Evolutionary conservation across 2,113 vertebrate species (phyloP), one percentile per base, ranked within the genome.

Genomic region (Amia ocellicauda): DNA sequence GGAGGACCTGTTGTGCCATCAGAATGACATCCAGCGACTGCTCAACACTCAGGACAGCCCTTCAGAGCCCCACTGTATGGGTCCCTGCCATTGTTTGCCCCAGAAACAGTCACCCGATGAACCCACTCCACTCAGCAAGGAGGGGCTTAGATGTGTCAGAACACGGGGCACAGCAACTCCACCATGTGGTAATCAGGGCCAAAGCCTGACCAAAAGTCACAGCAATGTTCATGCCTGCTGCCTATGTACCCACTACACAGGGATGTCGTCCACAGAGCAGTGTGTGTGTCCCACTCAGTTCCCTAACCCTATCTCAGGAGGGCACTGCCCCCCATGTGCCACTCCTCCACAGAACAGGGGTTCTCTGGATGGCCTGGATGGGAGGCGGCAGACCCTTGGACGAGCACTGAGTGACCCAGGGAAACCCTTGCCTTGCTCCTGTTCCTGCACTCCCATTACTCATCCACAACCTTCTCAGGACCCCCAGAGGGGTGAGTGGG

Each of bases 381-480:
- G 79, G 4, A 50, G 66, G 66, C 75, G 69, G 47, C 86, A 76
- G 73, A 71, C 72, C n/a, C 63, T 85, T 0, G 79, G 73, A 9
- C 26, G 80, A 68, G 75, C 85, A 31, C 72, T 78, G 1, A 89
- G 87, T 55, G 86, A 88, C 69, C 85, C 86, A 8, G 84, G 84
- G 22, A 88, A 84, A 58, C 76, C 79, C 17, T 78, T 72, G 71
- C 55, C 83, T 26, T 81, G 77, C 66, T 74, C 79, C 26, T 79
- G 78, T 71, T 79, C 75, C 63, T 83, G 85, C 61, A 85, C 81
- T 0, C 78, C 82, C 45, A 83, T 84, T 52, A 77, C 85, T 77
- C 85, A 70, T 77, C 49, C 66, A 68, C 45, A 85, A 62, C 53
- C 31, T 7, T 66, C 83, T 89, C 85, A 89, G 86, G 86, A 86